A percentile compares a stretch with the other conserved stretches of the same genome.
phyloP scores from a whole-genome alignment of 2,888 invertebrate species.

The Scrobipalpa atriplicella region DNA sequence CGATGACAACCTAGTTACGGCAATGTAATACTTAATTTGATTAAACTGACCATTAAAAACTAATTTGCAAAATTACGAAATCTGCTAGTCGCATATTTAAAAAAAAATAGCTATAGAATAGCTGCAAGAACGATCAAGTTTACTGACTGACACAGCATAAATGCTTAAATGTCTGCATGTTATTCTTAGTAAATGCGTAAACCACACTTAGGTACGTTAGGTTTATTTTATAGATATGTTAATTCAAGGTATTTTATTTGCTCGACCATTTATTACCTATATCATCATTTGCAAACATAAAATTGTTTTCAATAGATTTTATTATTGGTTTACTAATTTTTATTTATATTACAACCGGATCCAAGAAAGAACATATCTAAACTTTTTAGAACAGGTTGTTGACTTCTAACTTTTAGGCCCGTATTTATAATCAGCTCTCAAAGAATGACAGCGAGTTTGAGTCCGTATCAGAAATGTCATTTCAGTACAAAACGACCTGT shows the following conservation, averaged over 20 bases:
- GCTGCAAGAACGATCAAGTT: too few species aligned
- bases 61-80: too few species aligned
- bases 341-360: conserved; percentile 7
- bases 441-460: too few species aligned
- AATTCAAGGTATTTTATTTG: not conserved
- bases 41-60: not conserved
- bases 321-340: conserved; percentile 9
- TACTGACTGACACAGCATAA: too few species aligned
- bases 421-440: too few species aligned
- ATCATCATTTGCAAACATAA: conserved; percentile 11
- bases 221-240: not conserved
- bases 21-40: not conserved
- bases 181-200: conserved; percentile 1
- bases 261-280: not conserved
- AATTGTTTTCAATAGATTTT: not conserved
- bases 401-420: too few species aligned
- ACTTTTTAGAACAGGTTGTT: not conserved
- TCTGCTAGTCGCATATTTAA: too few species aligned
- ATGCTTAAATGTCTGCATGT: too few species aligned
- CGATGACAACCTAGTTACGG: not conserved
- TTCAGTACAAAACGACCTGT: too few species aligned
- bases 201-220: not conserved
- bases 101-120: too few species aligned
- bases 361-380: not conserved
- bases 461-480: too few species aligned